Conservation (phyloP, 2,797 vertebrate species). For the Tamandua tetradactyla region DNA sequence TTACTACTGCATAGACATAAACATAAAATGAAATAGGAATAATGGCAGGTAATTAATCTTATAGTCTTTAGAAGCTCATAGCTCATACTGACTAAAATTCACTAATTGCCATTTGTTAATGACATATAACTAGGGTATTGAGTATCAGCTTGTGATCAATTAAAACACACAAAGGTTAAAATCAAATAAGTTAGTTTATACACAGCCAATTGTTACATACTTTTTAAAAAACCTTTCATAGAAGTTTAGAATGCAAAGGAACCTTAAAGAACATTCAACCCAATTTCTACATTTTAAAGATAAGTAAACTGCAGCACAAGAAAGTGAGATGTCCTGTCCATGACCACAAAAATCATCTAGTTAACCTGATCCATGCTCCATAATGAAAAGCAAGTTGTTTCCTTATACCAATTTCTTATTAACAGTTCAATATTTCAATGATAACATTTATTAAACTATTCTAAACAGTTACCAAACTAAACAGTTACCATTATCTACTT, state of each 20-base stretch:
- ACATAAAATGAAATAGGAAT: slow-evolving; percentile 32
- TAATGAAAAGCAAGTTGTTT: background rate
- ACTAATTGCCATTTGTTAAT: background rate
- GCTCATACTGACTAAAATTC: slow-evolving; percentile 41
- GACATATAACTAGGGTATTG: background rate
- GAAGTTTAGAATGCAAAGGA: background rate
- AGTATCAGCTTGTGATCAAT: background rate
- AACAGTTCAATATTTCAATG: background rate
- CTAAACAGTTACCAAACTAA: slow-evolving; percentile 17
- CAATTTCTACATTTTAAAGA: slow-evolving; percentile 1
- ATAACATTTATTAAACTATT: slow-evolving; percentile 15
- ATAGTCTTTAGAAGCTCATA: background rate
- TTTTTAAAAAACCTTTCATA: background rate
- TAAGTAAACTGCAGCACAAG: background rate
- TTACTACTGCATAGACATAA: background rate
- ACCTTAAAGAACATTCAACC: background rate
- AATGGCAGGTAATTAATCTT: background rate
- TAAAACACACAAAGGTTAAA: slow-evolving; percentile 27
- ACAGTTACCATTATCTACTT: slow-evolving; percentile 4
- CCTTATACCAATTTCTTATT: background rate
- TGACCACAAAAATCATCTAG: background rate
- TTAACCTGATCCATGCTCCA: background rate
- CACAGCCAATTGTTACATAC: background rate
- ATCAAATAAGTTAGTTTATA: background rate
- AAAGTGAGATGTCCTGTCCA: background rate